These are phyloP conservation scores for Pleuronectes platessa DNA, from an alignment of 2,113 vertebrate genomes.

Conservation along the genomic window DNA sequence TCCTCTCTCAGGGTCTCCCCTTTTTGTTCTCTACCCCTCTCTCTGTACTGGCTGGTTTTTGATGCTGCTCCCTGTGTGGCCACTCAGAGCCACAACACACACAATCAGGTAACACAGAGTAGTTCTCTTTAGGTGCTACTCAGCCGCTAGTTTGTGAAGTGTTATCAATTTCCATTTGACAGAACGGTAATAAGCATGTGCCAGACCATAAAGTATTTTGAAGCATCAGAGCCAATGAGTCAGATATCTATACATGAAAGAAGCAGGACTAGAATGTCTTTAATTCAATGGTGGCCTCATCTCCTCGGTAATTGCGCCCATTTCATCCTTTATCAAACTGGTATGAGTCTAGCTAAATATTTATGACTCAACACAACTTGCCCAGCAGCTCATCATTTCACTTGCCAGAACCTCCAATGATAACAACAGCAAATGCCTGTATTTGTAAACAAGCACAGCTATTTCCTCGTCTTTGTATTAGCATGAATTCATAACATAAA, in stretches of 20 bases:
- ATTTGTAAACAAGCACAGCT: not conserved
- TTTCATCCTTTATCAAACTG: not conserved
- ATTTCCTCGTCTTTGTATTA: not conserved
- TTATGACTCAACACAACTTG: too few species aligned
- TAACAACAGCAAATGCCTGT: not conserved
- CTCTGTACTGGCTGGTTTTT: not conserved
- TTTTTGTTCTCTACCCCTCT: not conserved
- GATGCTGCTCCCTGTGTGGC: too few species aligned
- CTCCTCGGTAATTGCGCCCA: not conserved
- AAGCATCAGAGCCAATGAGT: too few species aligned
- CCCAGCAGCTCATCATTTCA: not conserved
- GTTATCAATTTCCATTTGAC: not conserved
- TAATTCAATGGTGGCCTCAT: too few species aligned
- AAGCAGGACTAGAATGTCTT: not conserved
- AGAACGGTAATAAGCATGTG: not conserved
- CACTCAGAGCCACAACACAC: too few species aligned
- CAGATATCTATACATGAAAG: not conserved
- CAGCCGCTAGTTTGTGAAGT: not conserved
- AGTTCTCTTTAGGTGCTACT: not conserved
- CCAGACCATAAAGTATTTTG: not conserved
- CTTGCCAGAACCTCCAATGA: not conserved
- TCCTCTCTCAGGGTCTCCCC: too few species aligned
- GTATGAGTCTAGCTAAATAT: not conserved
- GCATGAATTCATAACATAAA: not conserved
- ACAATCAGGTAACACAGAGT: not conserved